Evolutionary conservation across 1,140 invertebrate species (phyloP), one percentile per base, ranked within the genome.

Genomic region (Bombus breviceps): DNA sequence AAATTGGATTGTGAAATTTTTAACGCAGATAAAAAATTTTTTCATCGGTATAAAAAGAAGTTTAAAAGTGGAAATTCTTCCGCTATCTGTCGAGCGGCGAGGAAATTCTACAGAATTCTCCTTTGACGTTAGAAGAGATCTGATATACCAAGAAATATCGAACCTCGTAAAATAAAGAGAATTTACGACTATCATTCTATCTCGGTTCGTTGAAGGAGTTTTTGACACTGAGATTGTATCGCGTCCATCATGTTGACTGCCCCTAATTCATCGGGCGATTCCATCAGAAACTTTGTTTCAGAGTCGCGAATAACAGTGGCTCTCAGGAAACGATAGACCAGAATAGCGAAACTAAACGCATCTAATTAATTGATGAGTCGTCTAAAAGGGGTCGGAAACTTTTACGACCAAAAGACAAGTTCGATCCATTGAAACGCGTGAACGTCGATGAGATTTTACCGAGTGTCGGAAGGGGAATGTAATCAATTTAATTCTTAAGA

Each of bases 361-460:
- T 90, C 85, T 89, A 87, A 90, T 90, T 89, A 90, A 89, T 87
- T 77, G 78, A 87, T 79, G 81, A 43, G 62, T 57, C 71, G 43
- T 39, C 47, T 79, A 59, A 57, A 80, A 89, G 57, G 75, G 72
- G 69, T 18, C 39, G 41, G 53, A 87, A 87, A 83, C 73, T 89
- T 89, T 89, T 41, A 81, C 39, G n/a, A 10, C 75, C 78, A 84
- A 25, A 62, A 57, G 53, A 47, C 53, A 81, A 84, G 64, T 79
- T 89, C 41, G 76, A 88, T 64, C 66, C 43, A 28, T 43, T 47
- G 78, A n/a, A 77, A 83, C 75, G n/a, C n/a, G 69, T 62, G 59
- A 62, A 86, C 69, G 64, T 89, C 78, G 74, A 74, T 82, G 80
- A 28, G 78, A 85, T 86, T 89, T 82, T 39, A 64, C 66, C 43